phyloP scores from a whole-genome alignment of 2,797 vertebrate genomes.

The Garrulus glandarius region DNA sequence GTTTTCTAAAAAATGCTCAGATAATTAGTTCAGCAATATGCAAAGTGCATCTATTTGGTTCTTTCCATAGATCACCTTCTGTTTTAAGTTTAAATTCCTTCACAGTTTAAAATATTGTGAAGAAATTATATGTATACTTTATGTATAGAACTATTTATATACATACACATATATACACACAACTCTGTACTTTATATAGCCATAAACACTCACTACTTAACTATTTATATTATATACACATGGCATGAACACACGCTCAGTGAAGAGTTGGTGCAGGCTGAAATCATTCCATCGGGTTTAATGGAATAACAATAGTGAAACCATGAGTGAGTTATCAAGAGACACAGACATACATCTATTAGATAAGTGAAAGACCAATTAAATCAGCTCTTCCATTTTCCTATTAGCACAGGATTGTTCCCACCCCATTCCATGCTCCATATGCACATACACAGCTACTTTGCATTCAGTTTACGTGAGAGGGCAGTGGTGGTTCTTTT shows the following conservation, averaged over 20 bases:
- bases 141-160: constrained; percentile 75
- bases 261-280: constrained; percentile 61
- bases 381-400: constrained; percentile 30
- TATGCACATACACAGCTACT: constrained; percentile 10
- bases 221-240: constrained; percentile 67
- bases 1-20: constrained; percentile 72
- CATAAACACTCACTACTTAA: constrained; percentile 66
- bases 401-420: constrained; percentile 7
- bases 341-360: constrained; percentile 33
- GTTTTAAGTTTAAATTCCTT: constrained; percentile 75
- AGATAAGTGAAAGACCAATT: constrained; percentile 39
- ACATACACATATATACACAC: constrained; percentile 75
- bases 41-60: constrained; percentile 75
- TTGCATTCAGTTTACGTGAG: constrained; percentile 8
- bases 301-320: constrained; percentile 62
- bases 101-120: constrained; percentile 85
- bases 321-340: constrained; percentile 39
- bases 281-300: constrained; percentile 64
- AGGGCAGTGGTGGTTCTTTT: constrained; percentile 63
- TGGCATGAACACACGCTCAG: constrained; percentile 54
- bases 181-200: constrained; percentile 69
- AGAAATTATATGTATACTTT: constrained; percentile 74
- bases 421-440: constrained; percentile 42
- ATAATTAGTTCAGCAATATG: constrained; percentile 66
- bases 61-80: constrained; percentile 71